phyloP scores from a whole-genome alignment of 1,140 invertebrate genomes.

The Drosophila nebulosa region DNA sequence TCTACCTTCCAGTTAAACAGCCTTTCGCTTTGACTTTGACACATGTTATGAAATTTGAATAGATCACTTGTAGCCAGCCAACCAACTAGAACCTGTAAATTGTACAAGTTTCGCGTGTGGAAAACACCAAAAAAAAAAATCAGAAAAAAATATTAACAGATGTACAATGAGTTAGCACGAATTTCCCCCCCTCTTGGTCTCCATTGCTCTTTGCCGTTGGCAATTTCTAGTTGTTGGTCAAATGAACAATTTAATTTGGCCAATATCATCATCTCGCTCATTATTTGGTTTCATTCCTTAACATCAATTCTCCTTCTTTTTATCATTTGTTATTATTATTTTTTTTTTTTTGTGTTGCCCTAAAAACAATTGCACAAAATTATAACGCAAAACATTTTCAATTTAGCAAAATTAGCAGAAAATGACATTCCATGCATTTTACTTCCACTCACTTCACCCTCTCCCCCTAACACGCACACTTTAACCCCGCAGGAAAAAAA shows the following conservation, averaged over 20 bases:
- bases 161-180: slow-evolving; percentile 64
- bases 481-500: neutral
- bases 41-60: slow-evolving; percentile 77
- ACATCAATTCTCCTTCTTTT: neutral
- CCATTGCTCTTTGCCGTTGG: neutral
- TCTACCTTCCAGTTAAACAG: slow-evolving; percentile 48
- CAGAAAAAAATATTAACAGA: no score
- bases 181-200: neutral
- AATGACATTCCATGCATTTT: slow-evolving; percentile 61
- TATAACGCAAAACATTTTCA: slow-evolving; percentile 67
- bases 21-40: slow-evolving; percentile 73
- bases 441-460: slow-evolving; percentile 8
- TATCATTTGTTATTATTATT: no score
- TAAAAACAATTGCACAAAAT: slow-evolving; percentile 30
- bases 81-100: slow-evolving; percentile 62
- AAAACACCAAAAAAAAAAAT: slow-evolving; percentile 17
- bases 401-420: slow-evolving; percentile 56
- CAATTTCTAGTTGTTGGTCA: neutral
- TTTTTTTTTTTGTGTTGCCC: neutral
- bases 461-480: neutral
- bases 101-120: slow-evolving; percentile 34
- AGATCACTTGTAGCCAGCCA: slow-evolving; percentile 61
- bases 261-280: neutral
- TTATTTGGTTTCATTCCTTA: neutral
- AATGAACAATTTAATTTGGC: neutral